These are phyloP conservation scores for Acanthacorydalis orientalis DNA, from an alignment of 2,888 invertebrate genomes.

Conservation along the genomic window DNA sequence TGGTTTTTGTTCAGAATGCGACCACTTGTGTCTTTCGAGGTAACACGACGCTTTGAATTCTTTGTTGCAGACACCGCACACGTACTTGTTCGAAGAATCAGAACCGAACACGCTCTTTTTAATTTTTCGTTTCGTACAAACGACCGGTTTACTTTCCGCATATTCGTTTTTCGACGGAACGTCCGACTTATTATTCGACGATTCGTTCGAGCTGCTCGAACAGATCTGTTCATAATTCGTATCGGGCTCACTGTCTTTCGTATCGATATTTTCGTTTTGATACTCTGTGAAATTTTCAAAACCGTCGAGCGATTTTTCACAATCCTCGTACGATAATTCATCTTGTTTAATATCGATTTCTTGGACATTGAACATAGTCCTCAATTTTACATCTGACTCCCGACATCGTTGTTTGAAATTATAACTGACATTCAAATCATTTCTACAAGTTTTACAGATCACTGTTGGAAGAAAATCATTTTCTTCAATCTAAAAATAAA, in stretches of 20 bases:
- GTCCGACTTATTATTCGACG: background rate
- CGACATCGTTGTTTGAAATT: background rate
- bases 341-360: background rate
- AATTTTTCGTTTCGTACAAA: background rate
- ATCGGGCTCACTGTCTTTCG: background rate
- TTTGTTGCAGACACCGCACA: background rate
- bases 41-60: background rate
- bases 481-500: background rate
- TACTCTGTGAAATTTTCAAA: too few relatives aligned
- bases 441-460: background rate
- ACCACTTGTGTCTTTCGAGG: background rate
- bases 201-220: too few relatives aligned
- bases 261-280: too few relatives aligned
- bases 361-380: background rate
- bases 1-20: background rate
- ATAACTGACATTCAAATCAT: background rate
- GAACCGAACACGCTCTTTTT: background rate
- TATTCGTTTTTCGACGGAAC: background rate
- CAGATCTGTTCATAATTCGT: background rate
- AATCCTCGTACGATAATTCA: too few relatives aligned
- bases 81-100: background rate
- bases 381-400: background rate
- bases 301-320: too few relatives aligned
- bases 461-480: background rate
- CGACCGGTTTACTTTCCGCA: background rate